Evolutionary conservation across 1,140 invertebrate genomes (phyloP).

Genomic region (Panulirus ornatus): DNA sequence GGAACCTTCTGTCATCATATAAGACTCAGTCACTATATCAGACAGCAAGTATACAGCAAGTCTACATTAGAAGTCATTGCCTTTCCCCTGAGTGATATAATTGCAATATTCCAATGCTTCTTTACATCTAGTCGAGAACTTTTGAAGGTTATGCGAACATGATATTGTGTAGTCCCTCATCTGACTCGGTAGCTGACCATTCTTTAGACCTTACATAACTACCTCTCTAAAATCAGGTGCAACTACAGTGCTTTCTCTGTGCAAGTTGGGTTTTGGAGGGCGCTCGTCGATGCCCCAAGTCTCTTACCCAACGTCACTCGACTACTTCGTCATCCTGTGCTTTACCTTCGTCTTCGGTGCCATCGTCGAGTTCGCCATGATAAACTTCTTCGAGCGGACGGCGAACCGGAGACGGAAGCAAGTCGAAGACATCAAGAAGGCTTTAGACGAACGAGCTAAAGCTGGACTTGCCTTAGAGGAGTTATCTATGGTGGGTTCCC

Average conservation of each 20-base stretch:
- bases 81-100: no score
- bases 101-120: no score
- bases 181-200: no score
- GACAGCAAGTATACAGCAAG: no score
- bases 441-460: constrained; percentile 71
- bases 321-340: constrained; percentile 82
- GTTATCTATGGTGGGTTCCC: constrained; percentile 58
- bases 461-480: constrained; percentile 1
- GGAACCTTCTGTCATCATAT: no score
- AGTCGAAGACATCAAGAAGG: constrained; percentile 76
- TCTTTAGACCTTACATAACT: constrained; percentile 18
- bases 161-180: no score
- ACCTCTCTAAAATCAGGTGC: constrained; percentile 78
- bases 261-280: constrained; percentile 82
- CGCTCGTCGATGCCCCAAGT: constrained; percentile 81
- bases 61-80: no score
- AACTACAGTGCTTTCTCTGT: constrained; percentile 82
- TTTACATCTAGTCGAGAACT: no score
- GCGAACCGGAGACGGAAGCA: constrained; percentile 80
- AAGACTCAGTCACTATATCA: no score
- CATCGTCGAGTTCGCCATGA: constrained; percentile 82
- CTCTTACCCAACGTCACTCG: constrained; percentile 82
- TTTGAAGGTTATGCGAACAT: no score
- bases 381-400: constrained; percentile 79
- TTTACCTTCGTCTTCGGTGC: constrained; percentile 82